These are phyloP conservation scores for Telmatochromis sp. DNA, from an alignment of 2,113 vertebrate genomes.

Conservation along the genomic window DNA sequence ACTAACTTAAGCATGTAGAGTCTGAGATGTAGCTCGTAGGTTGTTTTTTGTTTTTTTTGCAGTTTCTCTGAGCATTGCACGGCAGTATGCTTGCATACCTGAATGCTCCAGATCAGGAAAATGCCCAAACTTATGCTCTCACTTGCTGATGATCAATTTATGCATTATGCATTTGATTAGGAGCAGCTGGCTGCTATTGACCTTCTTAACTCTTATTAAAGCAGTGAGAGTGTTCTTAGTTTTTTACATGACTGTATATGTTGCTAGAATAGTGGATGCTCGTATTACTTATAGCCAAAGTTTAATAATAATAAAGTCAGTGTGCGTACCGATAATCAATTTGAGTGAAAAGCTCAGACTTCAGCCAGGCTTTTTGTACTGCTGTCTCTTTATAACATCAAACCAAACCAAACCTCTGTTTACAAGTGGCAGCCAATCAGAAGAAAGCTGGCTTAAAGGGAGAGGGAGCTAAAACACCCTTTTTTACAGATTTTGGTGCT, in stretches of 20 bases:
- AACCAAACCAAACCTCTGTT: neutral
- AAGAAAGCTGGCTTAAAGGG: neutral
- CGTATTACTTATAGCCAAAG: neutral
- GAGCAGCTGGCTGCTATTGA: neutral
- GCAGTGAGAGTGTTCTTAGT: neutral
- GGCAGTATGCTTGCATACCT: neutral
- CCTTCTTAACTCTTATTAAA: neutral
- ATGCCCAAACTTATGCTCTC: neutral
- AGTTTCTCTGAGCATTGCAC: neutral
- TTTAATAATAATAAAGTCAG: neutral
- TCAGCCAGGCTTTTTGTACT: neutral
- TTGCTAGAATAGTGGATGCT: neutral
- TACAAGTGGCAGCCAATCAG: neutral
- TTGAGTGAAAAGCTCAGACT: neutral
- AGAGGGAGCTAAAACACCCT: neutral
- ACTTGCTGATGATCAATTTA: neutral
- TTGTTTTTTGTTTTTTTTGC: accelerated
- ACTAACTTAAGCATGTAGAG: neutral
- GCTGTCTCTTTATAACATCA: neutral
- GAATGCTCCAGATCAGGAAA: neutral
- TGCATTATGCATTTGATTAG: neutral
- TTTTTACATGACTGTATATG: neutral
- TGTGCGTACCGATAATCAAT: neutral
- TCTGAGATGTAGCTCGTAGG: neutral
- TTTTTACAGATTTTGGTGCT: neutral